These are phyloP conservation scores for Agrilus planipennis DNA, from an alignment of 1,140 invertebrate species.

Conservation along the genomic window DNA sequence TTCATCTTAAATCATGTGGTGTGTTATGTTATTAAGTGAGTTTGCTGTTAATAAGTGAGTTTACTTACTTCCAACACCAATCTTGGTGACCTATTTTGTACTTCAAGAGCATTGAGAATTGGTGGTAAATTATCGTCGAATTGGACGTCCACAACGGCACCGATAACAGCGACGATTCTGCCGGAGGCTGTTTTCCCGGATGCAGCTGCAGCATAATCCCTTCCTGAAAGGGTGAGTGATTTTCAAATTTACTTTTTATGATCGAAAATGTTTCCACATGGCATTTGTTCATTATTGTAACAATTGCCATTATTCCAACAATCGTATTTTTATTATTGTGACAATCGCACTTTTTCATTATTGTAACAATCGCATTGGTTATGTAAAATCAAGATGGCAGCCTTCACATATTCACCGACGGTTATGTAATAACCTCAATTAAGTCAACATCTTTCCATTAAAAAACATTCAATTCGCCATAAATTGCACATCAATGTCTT, in stretches of 20 bases:
- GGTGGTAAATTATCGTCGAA: conserved; percentile 93
- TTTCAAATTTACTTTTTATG: conserved; percentile 1
- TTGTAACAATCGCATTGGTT: too few relatives aligned
- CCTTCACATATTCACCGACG: too few relatives aligned
- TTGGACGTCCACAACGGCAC: conserved; percentile 99
- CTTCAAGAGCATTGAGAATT: conserved; percentile 96
- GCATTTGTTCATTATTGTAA: neutral
- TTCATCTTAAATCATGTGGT: too few relatives aligned
- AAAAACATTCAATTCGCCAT: too few relatives aligned
- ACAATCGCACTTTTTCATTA: too few relatives aligned
- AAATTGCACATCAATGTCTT: too few relatives aligned
- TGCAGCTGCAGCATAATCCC: conserved; percentile 29
- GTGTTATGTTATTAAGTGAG: too few relatives aligned
- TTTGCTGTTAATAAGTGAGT: too few relatives aligned
- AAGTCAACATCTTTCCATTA: too few relatives aligned
- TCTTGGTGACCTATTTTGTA: conserved; percentile 62
- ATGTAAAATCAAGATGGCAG: too few relatives aligned
- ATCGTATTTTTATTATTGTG: too few relatives aligned
- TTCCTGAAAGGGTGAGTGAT: conserved; percentile 19
- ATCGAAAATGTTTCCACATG: conserved; percentile 1
- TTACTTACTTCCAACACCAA: conserved; percentile 56
- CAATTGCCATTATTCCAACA: neutral
- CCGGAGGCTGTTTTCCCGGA: conserved; percentile 43
- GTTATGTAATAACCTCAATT: too few relatives aligned
- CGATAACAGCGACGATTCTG: conserved; percentile 90